Percentiles rank a stretch among this genome's conserved stretches.
These are phyloP conservation scores for Drosophila longiperda DNA, from an alignment of 2,888 invertebrate species.

Conservation along the genomic window DNA sequence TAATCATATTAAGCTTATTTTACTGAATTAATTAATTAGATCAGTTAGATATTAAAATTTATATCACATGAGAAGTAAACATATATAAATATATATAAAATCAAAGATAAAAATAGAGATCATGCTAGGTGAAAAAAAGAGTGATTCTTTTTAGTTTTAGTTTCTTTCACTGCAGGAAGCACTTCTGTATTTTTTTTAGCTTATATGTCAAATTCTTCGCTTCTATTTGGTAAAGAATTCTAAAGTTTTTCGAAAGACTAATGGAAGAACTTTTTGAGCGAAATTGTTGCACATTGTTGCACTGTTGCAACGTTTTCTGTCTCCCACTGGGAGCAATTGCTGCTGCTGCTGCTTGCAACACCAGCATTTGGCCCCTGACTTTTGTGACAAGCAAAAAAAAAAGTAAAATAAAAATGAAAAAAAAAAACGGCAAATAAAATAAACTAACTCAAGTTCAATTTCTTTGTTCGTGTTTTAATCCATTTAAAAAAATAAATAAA, in stretches of 20 bases:
- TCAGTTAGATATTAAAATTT: neutral
- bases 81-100: neutral
- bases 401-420: neutral
- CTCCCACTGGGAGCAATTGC: slow-evolving; percentile 10
- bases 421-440: neutral
- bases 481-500: slow-evolving; percentile 31
- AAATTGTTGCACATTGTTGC: slow-evolving; percentile 11
- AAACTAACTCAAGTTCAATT: slow-evolving; percentile 65
- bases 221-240: slow-evolving; percentile 3
- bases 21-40: neutral
- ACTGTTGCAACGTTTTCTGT: slow-evolving; percentile 13
- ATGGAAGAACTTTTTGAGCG: slow-evolving; percentile 14
- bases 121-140: neutral
- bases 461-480: slow-evolving; percentile 62
- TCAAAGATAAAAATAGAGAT: neutral
- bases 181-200: neutral
- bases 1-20: neutral
- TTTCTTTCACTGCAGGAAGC: neutral
- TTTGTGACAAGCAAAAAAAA: slow-evolving; percentile 14
- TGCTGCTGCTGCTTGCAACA: neutral
- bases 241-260: slow-evolving; percentile 11
- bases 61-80: too few relatives aligned
- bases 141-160: neutral
- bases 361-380: slow-evolving; percentile 45
- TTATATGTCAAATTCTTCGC: neutral